Evolutionary conservation across 53 echinoderm and acorn worm genomes (phyloP), one percentile per base, ranked within the genome.

Genomic region (Temnopleurus reevesii): DNA sequence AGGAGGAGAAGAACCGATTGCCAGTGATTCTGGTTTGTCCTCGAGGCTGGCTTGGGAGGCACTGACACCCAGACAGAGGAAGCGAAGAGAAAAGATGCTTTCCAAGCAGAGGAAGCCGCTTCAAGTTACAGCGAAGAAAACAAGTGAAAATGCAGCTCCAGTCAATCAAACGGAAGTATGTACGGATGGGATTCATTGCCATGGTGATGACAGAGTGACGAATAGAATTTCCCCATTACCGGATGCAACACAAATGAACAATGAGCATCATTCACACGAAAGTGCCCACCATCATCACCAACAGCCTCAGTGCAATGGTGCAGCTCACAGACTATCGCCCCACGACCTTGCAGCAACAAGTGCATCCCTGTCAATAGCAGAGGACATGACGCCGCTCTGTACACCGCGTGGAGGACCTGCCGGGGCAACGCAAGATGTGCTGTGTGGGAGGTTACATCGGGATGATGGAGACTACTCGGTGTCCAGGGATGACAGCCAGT

Each of bases 11-110:
- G 90, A 85, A 47, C 92, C 92, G 13, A 90, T 76, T 27, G 86
- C 57, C 43, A 91, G 91, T 77, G 90, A 91, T 23, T 30, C 56
- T 13, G 86, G 55, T 64, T 76, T 90, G 25, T 92, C 93, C 5
- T 91, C 97, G 24, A 84, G 97, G 36, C 93, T 96, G 7, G 97
- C 97, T 0, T 96, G 97, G 97, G 97, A 96, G 58, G 77, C 92
- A 29, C 90, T 96, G 55, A 96, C 97, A 13, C 97, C 97, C 18
- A 54, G 97, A 15, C 97, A 96, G 80, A 61, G 95, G 35, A 91
- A 93, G 82, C 66, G 97, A 23, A 86, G 97, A 54, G 95, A 95
- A 81, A 95, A 92, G 85, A 93, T 96, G 91, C 92, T 93, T 10
- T 86, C 89, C 29, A 90, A 92, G 17, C 89, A 77, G 27, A 81